Percentiles rank a stretch among this genome's conserved stretches.
These are phyloP conservation scores for Hydropsyche betteni DNA, from an alignment of 2,888 invertebrate genomes.

Conservation along the genomic window DNA sequence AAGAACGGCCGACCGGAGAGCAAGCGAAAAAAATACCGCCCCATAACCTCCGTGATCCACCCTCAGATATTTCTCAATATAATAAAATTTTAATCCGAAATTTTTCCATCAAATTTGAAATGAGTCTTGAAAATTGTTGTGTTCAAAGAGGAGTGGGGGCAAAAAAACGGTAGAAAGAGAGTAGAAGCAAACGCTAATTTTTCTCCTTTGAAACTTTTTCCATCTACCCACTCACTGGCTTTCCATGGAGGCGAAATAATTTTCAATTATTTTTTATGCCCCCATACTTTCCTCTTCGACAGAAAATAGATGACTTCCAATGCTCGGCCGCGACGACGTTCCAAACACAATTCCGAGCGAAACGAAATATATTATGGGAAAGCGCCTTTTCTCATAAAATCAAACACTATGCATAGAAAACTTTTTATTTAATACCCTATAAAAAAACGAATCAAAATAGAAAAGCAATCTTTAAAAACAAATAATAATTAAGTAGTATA, in stretches of 20 bases:
- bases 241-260: slow-evolving; percentile 46
- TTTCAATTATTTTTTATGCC: slow-evolving; percentile 51
- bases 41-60: slow-evolving; percentile 41
- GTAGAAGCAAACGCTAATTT: slow-evolving; percentile 50
- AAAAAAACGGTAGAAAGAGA: slow-evolving; percentile 43
- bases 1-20: slow-evolving; percentile 3
- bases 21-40: slow-evolving; percentile 30
- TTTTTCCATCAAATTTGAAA: slow-evolving; percentile 52
- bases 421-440: too few species aligned
- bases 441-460: too few species aligned
- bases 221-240: slow-evolving; percentile 48
- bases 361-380: slow-evolving; percentile 29
- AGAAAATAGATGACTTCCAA: slow-evolving; percentile 46
- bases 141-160: slow-evolving; percentile 47
- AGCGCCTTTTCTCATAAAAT: slow-evolving; percentile 1
- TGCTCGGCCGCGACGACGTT: slow-evolving; percentile 37
- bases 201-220: slow-evolving; percentile 51
- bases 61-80: slow-evolving; percentile 50
- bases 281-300: slow-evolving; percentile 40
- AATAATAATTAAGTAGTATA: too few species aligned
- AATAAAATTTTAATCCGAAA: slow-evolving; percentile 52
- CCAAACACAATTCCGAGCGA: slow-evolving; percentile 28
- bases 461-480: too few species aligned
- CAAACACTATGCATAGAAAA: too few species aligned
- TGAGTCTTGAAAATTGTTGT: slow-evolving; percentile 51